phyloP scores from a whole-genome alignment of 1,140 invertebrate genomes.

The Zaprionus vittiger region DNA sequence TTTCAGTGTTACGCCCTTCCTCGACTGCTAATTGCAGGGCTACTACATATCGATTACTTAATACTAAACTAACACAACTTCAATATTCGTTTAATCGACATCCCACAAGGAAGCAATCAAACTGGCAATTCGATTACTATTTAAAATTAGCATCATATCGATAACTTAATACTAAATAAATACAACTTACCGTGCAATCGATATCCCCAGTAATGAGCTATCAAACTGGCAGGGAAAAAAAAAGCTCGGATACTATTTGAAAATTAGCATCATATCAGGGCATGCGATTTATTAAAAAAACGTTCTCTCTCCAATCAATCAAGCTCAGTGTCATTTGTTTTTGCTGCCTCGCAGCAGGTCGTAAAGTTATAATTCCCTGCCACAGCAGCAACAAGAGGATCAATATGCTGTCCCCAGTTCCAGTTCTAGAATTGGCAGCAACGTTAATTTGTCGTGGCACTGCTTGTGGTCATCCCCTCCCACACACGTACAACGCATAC shows the following conservation, averaged over 20 bases:
- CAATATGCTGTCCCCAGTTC: conserved; percentile 47
- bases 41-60: too few relatives aligned
- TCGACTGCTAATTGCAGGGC: too few relatives aligned
- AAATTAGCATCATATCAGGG: conserved; percentile 1
- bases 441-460: conserved; percentile 81
- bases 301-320: neutral
- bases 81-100: too few relatives aligned
- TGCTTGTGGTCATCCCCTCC: conserved; percentile 54
- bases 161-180: too few relatives aligned
- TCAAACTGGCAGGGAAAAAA: neutral
- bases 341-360: conserved; percentile 4
- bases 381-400: conserved; percentile 34
- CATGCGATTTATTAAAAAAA: conserved; percentile 6
- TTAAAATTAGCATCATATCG: neutral
- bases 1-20: too few relatives aligned
- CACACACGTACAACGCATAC: conserved; percentile 26
- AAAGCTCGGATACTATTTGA: neutral
- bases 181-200: too few relatives aligned
- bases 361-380: conserved; percentile 11
- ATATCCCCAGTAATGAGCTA: neutral
- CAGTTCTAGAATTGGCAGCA: conserved; percentile 46
- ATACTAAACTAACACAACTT: too few relatives aligned
- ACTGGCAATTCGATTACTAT: neutral
- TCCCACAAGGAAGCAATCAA: neutral
- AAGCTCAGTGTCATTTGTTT: conserved; percentile 7